phyloP scores from a whole-genome alignment of 2,113 vertebrate genomes.

The Oriolus oriolus region DNA sequence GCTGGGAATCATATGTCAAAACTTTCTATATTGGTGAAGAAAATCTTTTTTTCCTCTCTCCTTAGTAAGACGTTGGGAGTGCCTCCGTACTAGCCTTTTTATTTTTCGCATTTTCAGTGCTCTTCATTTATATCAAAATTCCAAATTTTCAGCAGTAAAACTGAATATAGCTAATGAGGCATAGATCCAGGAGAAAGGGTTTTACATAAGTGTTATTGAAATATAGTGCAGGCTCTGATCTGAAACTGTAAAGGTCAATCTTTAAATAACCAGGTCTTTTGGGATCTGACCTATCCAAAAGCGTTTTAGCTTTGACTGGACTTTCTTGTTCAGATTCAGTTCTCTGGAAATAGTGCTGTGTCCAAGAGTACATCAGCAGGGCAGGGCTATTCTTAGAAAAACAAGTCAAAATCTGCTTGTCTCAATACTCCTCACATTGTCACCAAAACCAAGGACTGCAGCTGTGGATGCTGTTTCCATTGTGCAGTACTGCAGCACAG shows the following conservation, averaged over 20 bases:
- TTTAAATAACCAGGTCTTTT: slow-evolving; percentile 45
- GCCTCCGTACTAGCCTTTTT: not conserved
- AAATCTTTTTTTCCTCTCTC: not conserved
- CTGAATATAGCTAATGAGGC: not conserved
- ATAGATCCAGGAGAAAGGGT: not conserved
- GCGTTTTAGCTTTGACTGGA: not conserved
- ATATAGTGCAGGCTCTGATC: not conserved
- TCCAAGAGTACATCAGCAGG: slow-evolving; percentile 39
- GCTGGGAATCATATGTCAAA: not conserved
- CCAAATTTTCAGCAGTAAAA: not conserved
- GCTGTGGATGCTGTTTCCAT: slow-evolving; percentile 22
- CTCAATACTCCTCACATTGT: slow-evolving; percentile 57
- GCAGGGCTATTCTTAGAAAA: slow-evolving; percentile 58
- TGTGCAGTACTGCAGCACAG: slow-evolving; percentile 47
- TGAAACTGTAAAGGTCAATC: slow-evolving; percentile 44
- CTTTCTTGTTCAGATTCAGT: slow-evolving; percentile 1
- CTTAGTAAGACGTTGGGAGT: not conserved
- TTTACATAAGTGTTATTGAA: slow-evolving; percentile 17
- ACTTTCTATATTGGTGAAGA: not conserved
- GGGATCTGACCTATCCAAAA: not conserved
- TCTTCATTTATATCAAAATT: not conserved
- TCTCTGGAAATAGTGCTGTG: not conserved
- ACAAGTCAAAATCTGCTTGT: slow-evolving; percentile 53
- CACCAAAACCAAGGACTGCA: slow-evolving; percentile 57
- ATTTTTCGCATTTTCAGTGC: not conserved